Percentiles rank a stretch among this genome's conserved stretches.
phyloP scores from a whole-genome alignment of 2,797 vertebrate species.

The Mormyrus proboscirostris region DNA sequence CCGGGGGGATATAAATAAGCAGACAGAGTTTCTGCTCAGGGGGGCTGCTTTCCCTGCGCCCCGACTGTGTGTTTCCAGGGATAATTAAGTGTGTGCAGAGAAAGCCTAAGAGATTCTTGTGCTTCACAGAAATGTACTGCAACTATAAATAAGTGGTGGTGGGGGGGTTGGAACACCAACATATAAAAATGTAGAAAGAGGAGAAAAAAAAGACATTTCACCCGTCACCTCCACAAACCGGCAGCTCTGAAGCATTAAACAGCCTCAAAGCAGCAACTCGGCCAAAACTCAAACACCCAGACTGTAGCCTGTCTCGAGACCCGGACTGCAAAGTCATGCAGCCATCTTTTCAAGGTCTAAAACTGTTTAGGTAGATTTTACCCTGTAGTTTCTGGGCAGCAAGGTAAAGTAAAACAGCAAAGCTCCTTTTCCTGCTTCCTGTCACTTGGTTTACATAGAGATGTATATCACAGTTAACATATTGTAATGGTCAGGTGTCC shows the following conservation, averaged over 20 bases:
- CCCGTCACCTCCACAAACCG: background rate
- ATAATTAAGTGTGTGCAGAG: background rate
- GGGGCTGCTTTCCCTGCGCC: background rate
- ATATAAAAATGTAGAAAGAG: background rate
- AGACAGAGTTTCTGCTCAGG: background rate
- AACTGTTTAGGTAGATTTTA: background rate
- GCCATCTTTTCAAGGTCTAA: background rate
- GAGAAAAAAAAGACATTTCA: background rate
- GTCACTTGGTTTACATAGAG: background rate
- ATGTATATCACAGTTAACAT: background rate
- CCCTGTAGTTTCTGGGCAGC: background rate
- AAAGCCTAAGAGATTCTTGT: background rate
- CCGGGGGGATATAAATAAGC: background rate
- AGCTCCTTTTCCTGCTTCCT: background rate
- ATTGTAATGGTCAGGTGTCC: background rate
- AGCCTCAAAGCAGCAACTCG: background rate
- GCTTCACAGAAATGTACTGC: background rate
- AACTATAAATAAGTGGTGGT: background rate
- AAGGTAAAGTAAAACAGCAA: background rate
- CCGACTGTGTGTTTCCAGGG: background rate
- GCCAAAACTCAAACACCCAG: background rate
- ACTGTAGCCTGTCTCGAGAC: background rate
- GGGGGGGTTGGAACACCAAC: background rate
- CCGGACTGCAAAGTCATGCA: background rate
- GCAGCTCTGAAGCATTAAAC: background rate